Base-by-base conservation (phyloP, 2,888 invertebrate genomes). In the Brachypalpus laphriformis region DNA sequence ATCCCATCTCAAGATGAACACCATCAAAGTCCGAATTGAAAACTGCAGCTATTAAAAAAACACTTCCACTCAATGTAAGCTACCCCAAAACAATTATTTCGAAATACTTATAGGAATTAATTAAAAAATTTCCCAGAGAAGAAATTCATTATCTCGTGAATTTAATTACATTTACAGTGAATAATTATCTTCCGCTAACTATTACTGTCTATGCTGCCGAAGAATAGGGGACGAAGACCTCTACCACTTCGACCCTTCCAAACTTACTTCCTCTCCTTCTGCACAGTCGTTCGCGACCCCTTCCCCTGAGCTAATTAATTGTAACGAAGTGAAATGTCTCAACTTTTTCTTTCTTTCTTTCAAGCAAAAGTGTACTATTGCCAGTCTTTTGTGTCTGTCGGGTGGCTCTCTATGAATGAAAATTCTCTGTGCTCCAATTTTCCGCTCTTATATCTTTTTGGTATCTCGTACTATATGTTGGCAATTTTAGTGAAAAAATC, bases 301-400 rank as follows among this genome's bases (percentile, higher is more conserved):
- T n/a, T n/a, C 25, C 25, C n/a, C 42, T 20, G 2, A 14, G 34
- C 57, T 82, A 71, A 82, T 82, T 82, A 76, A 82, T 76, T 76
- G 76, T 71, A 63, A 47, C 70, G 25, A 82, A 71, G 76, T 82
- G 63, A 82, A 76, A 70, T 82, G 63, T 82, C 82, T 81, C 66
- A 74, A 66, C 51, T 68, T 71, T 72, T 72, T 63, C 47, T 65
- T 40, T 25, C 34, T 51, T 37, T 11, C 25, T 28, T 66, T 66
- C 57, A 1, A 37, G 11, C 28, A 22, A 65, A 34, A 47, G 54
- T 45, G 45, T 54, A 31, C 6, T 25, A 14, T 56, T 37, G 5
- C 25, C 11, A 45, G 9, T 31, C 47, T 31, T 40, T 28, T 34
- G 11, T 45, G n/a, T 22, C 18, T 54, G 9, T 25, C 18, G 14